A percentile compares a stretch with the other conserved stretches of the same genome.
Conservation (phyloP, 2,113 vertebrate genomes). For the Ranitomeya imitator region DNA sequence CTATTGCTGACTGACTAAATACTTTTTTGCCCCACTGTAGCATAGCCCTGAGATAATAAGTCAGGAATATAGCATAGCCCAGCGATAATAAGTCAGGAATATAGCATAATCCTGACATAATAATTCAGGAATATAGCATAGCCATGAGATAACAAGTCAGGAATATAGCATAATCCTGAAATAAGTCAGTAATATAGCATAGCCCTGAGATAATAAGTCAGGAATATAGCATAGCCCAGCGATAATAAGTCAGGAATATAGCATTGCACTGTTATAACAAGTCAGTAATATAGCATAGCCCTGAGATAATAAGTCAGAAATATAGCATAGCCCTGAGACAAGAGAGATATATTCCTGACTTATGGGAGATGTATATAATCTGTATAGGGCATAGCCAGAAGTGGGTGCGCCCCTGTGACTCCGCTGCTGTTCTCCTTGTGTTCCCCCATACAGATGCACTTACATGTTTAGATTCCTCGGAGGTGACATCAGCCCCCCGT, state of each 20-base stretch:
- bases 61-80: too few species aligned
- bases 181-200: background rate
- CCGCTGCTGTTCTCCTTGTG: background rate
- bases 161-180: background rate
- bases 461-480: conserved; percentile 36
- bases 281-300: too few species aligned
- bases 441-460: background rate
- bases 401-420: background rate
- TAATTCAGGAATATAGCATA: too few species aligned
- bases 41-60: too few species aligned
- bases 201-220: background rate
- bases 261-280: too few species aligned
- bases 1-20: too few species aligned
- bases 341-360: too few species aligned
- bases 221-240: background rate
- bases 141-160: background rate
- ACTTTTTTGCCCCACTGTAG: too few species aligned
- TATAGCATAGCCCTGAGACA: background rate
- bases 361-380: background rate
- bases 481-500: conserved; percentile 31
- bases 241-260: too few species aligned
- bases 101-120: too few species aligned
- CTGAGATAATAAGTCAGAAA: background rate
- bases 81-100: too few species aligned
- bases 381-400: background rate